These are phyloP conservation scores for Onthophagus sagittarius DNA, from an alignment of 2,888 invertebrate species.

Conservation along the genomic window DNA sequence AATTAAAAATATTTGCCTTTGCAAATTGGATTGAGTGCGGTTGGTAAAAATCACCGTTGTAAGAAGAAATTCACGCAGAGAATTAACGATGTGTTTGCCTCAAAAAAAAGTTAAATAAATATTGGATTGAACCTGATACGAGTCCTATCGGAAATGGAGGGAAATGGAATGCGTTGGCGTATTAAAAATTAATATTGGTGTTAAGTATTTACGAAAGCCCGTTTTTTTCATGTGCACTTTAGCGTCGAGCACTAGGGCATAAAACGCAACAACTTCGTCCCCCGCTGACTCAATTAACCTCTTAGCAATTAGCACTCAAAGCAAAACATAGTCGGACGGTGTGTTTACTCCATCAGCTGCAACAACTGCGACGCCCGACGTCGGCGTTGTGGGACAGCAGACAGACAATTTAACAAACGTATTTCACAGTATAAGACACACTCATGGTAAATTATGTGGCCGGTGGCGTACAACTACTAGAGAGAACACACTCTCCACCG, in stretches of 20 bases:
- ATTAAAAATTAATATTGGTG: background rate
- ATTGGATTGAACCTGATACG: too few relatives aligned
- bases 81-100: too few relatives aligned
- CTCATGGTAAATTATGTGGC: background rate
- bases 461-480: background rate
- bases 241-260: background rate
- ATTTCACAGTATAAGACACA: background rate
- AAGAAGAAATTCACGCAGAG: too few relatives aligned
- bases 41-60: too few relatives aligned
- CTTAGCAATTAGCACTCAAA: background rate
- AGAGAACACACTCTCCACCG: background rate
- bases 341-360: background rate
- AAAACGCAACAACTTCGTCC: background rate
- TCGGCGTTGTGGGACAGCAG: background rate
- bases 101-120: too few relatives aligned
- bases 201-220: background rate
- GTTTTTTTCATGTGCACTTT: background rate
- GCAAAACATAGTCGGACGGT: background rate
- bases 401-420: background rate
- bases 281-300: background rate
- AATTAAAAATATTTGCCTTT: too few relatives aligned
- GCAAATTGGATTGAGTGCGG: too few relatives aligned
- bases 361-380: background rate
- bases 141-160: background rate
- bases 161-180: background rate